Percentiles rank a stretch among this genome's conserved stretches.
Evolutionary conservation across 2,797 vertebrate genomes (phyloP).

Genomic region (Mionectes olivaceus): DNA sequence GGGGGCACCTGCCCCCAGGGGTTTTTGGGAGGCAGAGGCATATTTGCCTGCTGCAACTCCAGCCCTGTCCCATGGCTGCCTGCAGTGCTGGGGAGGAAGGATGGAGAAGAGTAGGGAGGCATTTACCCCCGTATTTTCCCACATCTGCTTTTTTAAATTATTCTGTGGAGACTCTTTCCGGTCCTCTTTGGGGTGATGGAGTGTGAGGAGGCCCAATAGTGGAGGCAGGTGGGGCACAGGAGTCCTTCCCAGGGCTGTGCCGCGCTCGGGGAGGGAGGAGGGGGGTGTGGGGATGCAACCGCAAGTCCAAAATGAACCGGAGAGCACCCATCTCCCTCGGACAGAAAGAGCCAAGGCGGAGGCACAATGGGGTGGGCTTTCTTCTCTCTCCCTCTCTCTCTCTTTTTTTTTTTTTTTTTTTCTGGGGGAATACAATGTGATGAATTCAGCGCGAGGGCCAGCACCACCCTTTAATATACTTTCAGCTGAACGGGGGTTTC

Average conservation of each 20-base stretch:
- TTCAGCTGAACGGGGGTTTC: constrained; percentile 59
- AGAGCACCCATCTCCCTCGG: not conserved
- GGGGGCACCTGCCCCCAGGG: not conserved
- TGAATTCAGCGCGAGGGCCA: constrained; percentile 40
- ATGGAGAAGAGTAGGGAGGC: not conserved
- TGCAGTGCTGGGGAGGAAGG: rapidly evolving
- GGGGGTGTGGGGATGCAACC: rapidly evolving
- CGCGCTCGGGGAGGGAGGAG: not conserved
- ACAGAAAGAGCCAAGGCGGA: not conserved
- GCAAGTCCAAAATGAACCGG: not conserved
- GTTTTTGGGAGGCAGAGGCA: no score
- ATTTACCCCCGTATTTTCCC: not conserved
- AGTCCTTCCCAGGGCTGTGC: not conserved
- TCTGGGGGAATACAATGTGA: constrained; percentile 53
- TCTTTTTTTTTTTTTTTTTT: not conserved
- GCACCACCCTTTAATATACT: constrained; percentile 57
- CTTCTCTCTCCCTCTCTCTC: not conserved
- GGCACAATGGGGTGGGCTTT: constrained; percentile 40
- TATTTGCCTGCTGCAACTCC: not conserved
- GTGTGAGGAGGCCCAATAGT: rapidly evolving
- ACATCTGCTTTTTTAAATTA: rapidly evolving
- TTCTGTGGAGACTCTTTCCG: not conserved
- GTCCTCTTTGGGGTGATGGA: not conserved
- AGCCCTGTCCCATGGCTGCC: rapidly evolving
- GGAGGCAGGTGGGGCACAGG: not conserved